Evolutionary conservation across 2,888 invertebrate genomes (phyloP).

Genomic region (Melitaea athalia): DNA sequence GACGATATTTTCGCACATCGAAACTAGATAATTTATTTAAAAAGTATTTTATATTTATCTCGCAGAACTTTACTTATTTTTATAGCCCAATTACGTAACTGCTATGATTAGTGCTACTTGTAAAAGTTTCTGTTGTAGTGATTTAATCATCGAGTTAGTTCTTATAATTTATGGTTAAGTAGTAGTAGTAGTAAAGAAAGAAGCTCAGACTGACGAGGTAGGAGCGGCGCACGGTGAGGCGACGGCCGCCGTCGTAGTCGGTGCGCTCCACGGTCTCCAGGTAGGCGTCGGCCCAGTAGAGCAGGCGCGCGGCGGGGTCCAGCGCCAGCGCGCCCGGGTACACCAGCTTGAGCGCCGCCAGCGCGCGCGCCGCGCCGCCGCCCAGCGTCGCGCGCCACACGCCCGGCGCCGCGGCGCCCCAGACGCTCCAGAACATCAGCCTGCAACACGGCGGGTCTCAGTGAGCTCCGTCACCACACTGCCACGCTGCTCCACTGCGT

Average conservation of each 20-base stretch:
- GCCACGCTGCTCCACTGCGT: too few relatives aligned
- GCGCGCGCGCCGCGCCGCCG: constrained; percentile 82
- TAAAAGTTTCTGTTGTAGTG: too few relatives aligned
- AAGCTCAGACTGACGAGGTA: constrained; percentile 64
- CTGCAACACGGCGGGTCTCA: constrained; percentile 62
- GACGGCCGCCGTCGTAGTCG: constrained; percentile 87
- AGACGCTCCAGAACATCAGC: constrained; percentile 89
- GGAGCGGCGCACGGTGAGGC: constrained; percentile 83
- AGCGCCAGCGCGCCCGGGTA: constrained; percentile 89
- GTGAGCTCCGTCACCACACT: too few relatives aligned
- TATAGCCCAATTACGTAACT: too few relatives aligned
- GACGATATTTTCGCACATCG: too few relatives aligned
- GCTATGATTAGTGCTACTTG: too few relatives aligned
- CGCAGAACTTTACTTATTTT: too few relatives aligned
- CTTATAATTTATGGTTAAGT: too few relatives aligned
- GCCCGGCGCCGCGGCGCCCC: constrained; percentile 85
- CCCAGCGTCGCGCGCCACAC: constrained; percentile 85
- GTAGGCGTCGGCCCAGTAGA: constrained; percentile 92
- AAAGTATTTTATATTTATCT: too few relatives aligned
- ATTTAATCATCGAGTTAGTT: too few relatives aligned
- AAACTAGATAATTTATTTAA: too few relatives aligned
- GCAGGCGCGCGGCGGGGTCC: constrained; percentile 86
- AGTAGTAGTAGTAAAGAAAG: not conserved
- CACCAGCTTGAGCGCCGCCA: constrained; percentile 87
- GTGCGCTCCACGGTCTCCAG: constrained; percentile 90